Evolutionary conservation across 2,888 invertebrate species (phyloP).

Genomic region (Pteria penguin): DNA sequence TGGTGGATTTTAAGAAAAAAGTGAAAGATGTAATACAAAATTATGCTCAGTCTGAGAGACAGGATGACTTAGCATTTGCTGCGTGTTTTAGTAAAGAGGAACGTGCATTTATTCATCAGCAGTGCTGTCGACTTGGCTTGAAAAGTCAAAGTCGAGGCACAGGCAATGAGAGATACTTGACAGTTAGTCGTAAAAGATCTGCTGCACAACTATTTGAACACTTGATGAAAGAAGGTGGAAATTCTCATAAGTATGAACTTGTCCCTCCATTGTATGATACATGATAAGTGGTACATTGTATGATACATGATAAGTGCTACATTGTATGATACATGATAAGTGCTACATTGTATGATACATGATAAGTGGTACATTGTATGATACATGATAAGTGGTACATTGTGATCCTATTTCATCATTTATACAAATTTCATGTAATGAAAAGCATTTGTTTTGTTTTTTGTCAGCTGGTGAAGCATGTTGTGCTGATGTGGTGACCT

Average conservation of each 20-base stretch:
- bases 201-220: constrained; percentile 81
- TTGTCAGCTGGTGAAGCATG: too few relatives aligned
- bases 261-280: constrained; percentile 63
- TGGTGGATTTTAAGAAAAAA: constrained; percentile 67
- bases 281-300: too few relatives aligned
- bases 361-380: too few relatives aligned
- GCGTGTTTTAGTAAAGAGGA: constrained; percentile 80
- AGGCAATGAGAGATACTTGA: constrained; percentile 81
- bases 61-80: constrained; percentile 80
- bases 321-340: too few relatives aligned
- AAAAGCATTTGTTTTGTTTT: too few relatives aligned
- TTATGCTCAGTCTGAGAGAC: constrained; percentile 73
- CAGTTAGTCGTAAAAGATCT: constrained; percentile 82
- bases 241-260: constrained; percentile 82
- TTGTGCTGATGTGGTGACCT: too few relatives aligned
- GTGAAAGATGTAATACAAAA: constrained; percentile 72
- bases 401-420: too few relatives aligned
- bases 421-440: too few relatives aligned
- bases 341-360: too few relatives aligned
- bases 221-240: constrained; percentile 81
- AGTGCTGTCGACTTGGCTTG: constrained; percentile 80
- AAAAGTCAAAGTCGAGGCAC: constrained; percentile 82
- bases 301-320: too few relatives aligned
- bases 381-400: too few relatives aligned
- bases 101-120: constrained; percentile 79